Evolutionary conservation across 2,113 vertebrate genomes (phyloP).

Genomic region (Tupaia chinensis): DNA sequence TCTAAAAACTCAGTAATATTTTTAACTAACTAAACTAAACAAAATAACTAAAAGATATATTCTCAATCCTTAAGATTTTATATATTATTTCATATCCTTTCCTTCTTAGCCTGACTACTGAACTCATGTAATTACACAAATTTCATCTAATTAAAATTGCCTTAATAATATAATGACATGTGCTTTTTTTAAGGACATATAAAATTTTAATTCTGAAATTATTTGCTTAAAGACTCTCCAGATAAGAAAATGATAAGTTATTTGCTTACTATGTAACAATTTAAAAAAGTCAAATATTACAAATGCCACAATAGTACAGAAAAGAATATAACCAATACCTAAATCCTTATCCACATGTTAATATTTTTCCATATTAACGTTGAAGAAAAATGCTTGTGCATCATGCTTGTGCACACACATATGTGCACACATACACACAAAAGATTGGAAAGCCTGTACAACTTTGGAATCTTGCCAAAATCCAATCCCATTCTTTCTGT

Average conservation of each 20-base stretch:
- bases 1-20: background rate
- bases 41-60: background rate
- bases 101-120: background rate
- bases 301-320: background rate
- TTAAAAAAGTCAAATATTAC: constrained; percentile 2
- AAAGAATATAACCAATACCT: constrained; percentile 16
- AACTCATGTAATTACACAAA: background rate
- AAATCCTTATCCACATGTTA: background rate
- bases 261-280: background rate
- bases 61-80: background rate
- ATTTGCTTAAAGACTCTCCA: background rate
- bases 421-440: background rate
- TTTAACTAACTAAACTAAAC: background rate
- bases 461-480: background rate
- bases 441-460: background rate
- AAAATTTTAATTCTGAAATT: constrained; percentile 29
- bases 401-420: background rate
- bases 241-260: background rate
- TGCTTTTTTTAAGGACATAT: background rate
- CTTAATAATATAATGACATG: background rate
- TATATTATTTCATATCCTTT: background rate
- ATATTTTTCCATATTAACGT: background rate
- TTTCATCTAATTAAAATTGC: constrained; percentile 20
- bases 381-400: background rate
- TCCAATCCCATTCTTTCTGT: background rate